These are phyloP conservation scores for Drosophila pallidifrons DNA, from an alignment of 1,140 invertebrate species.

Conservation along the genomic window DNA sequence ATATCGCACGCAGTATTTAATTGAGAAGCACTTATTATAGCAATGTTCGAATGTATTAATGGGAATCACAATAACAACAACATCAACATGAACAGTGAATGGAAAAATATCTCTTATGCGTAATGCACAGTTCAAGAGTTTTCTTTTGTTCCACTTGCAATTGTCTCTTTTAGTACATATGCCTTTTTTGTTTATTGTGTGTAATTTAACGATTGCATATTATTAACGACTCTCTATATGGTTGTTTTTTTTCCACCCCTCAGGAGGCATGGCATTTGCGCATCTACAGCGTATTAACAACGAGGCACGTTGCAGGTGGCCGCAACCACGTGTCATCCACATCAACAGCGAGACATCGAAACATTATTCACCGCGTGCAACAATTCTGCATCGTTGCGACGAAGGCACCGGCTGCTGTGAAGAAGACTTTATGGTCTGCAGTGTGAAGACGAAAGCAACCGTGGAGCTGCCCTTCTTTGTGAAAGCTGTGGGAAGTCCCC, in stretches of 20 bases:
- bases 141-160: neutral
- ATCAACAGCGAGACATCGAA: conserved; percentile 85
- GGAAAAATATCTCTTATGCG: neutral
- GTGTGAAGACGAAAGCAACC: conserved; percentile 58
- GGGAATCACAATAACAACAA: neutral
- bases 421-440: conserved; percentile 87
- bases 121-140: neutral
- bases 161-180: neutral
- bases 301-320: conserved; percentile 40
- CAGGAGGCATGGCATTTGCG: conserved; percentile 13
- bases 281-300: conserved; percentile 26
- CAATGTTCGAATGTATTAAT: neutral
- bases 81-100: neutral
- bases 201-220: conserved; percentile 4
- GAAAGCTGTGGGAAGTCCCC: neutral
- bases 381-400: conserved; percentile 90
- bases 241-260: neutral
- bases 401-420: conserved; percentile 91
- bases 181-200: neutral
- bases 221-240: neutral
- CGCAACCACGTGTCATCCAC: conserved; percentile 55
- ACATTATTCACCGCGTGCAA: conserved; percentile 90
- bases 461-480: conserved; percentile 63
- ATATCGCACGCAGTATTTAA: neutral
- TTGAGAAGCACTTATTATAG: neutral